Conservation (phyloP, 2,797 vertebrate genomes). For the Fistularia commersonii region DNA sequence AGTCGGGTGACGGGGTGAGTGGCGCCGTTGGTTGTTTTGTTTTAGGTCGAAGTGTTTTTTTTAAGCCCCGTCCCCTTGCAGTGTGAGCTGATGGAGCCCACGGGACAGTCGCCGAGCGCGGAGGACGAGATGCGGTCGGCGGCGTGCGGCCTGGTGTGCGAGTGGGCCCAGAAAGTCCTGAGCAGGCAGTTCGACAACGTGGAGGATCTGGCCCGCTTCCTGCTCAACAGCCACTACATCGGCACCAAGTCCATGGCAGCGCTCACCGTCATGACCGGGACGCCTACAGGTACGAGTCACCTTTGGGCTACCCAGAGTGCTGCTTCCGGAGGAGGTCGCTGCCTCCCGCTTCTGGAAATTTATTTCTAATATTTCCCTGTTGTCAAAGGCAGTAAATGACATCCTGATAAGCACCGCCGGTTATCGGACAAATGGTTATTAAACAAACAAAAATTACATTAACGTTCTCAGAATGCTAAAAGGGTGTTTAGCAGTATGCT, state of each 20-base stretch:
- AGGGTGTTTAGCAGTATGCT: too few species aligned
- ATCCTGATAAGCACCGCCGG: too few species aligned
- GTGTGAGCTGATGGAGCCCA: conserved; percentile 90
- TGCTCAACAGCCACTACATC: conserved; percentile 97
- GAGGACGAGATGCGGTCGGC: conserved; percentile 96
- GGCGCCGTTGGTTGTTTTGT: not conserved
- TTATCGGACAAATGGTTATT: too few species aligned
- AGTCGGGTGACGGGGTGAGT: conserved; percentile 93
- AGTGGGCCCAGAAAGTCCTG: conserved; percentile 98
- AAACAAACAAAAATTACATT: too few species aligned
- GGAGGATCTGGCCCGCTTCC: conserved; percentile 94
- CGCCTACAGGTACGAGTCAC: conserved; percentile 90
- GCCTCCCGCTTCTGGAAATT: too few species aligned
- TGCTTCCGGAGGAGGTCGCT: too few species aligned
- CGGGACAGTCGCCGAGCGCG: conserved; percentile 88
- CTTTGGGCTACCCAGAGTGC: too few species aligned
- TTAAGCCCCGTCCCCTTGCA: conserved; percentile 33
- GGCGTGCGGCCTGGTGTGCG: conserved; percentile 94
- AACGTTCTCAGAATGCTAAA: too few species aligned
- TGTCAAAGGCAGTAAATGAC: too few species aligned
- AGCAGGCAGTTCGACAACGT: conserved; percentile 96
- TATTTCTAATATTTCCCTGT: too few species aligned
- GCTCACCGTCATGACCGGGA: conserved; percentile 95
- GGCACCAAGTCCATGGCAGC: conserved; percentile 97
- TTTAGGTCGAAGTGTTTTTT: not conserved